Percentiles rank a stretch among this genome's conserved stretches.
Conservation (phyloP, 2,888 invertebrate species). For the Ceraclea dissimilis region DNA sequence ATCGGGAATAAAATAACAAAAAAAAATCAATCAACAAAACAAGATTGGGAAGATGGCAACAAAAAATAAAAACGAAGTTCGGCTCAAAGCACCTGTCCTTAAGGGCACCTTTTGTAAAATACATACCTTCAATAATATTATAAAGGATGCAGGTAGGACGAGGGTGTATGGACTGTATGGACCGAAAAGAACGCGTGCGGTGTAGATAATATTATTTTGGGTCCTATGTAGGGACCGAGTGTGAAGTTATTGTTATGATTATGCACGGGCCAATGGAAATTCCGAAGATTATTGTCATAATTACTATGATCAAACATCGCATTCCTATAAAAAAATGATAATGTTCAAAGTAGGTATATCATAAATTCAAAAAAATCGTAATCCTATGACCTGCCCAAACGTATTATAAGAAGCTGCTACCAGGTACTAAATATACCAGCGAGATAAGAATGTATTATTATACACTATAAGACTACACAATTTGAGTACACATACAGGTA, state of each 20-base stretch:
- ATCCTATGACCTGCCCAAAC: no score
- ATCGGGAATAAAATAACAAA: no score
- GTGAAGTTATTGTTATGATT: not conserved
- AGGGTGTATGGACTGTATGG: conserved; percentile 6
- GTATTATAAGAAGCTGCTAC: no score
- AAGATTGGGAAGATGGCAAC: not conserved
- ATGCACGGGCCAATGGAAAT: not conserved
- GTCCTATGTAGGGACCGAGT: not conserved
- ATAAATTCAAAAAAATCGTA: no score
- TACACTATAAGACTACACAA: no score
- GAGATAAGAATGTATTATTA: no score
- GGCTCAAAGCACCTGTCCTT: conserved; percentile 20
- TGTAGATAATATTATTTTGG: not conserved
- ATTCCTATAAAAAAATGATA: not conserved
- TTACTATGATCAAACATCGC: not conserved
- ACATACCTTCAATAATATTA: no score
- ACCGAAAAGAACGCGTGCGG: not conserved
- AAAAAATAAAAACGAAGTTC: not conserved
- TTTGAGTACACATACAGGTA: no score
- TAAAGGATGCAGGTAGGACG: conserved; percentile 25
- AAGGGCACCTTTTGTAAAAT: conserved; percentile 21
- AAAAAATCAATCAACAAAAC: not conserved
- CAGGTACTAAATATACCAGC: no score
- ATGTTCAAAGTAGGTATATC: not conserved
- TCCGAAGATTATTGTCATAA: not conserved